Percentiles rank a stretch among this genome's conserved stretches.
These are phyloP conservation scores for Calidris pugnax DNA, from an alignment of 2,113 vertebrate genomes.

Conservation along the genomic window DNA sequence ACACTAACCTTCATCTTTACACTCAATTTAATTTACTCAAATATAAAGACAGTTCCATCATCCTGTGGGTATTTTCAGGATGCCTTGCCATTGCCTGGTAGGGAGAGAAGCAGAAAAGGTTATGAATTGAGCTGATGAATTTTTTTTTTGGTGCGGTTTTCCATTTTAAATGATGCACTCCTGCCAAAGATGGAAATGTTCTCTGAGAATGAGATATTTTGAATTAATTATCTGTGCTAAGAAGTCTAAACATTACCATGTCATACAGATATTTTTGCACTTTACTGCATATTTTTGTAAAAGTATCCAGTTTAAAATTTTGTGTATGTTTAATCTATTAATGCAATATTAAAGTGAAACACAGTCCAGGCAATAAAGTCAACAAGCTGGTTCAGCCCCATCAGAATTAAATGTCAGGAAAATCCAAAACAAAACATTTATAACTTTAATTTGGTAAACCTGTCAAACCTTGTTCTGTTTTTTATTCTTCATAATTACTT, in stretches of 20 bases:
- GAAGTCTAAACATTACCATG: not conserved
- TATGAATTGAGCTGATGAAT: not conserved
- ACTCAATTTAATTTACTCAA: not conserved
- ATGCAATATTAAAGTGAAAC: not conserved
- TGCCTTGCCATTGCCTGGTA: not conserved
- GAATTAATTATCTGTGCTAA: not conserved
- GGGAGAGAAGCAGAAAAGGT: not conserved
- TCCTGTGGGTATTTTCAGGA: not conserved
- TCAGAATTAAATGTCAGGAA: not conserved
- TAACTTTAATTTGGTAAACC: not conserved
- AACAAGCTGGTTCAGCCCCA: not conserved
- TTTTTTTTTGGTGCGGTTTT: not conserved
- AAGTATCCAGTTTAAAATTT: not conserved
- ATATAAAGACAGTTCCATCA: not conserved
- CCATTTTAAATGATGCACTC: not conserved
- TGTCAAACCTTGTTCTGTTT: not conserved
- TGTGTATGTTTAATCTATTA: not conserved
- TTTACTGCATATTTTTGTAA: not conserved
- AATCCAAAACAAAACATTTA: not conserved
- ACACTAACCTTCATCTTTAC: not conserved
- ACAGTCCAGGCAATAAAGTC: not conserved
- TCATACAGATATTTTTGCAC: not conserved
- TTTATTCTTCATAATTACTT: not conserved
- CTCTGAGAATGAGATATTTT: not conserved
- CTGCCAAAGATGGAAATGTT: slow-evolving; percentile 6